Evolutionary conservation across 2,888 invertebrate species (phyloP).

Genomic region (Bedellia somnulentella): DNA sequence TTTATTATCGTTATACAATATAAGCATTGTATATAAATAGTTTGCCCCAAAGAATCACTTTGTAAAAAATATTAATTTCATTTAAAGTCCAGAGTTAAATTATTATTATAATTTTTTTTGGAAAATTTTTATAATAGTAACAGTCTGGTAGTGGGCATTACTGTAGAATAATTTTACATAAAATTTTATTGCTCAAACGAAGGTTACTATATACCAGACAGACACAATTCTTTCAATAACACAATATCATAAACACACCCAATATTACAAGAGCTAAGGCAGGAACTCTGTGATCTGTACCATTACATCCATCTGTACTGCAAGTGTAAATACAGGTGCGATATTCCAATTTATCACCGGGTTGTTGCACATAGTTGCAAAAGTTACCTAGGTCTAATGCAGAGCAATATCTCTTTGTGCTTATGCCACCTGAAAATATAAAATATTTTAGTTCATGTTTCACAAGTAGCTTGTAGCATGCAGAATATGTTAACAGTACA

Average conservation of each 20-base stretch:
- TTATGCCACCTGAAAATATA: slow-evolving; percentile 72
- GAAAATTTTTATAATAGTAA: too few species aligned
- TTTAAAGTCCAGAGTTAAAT: too few species aligned
- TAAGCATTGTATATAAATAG: too few species aligned
- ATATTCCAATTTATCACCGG: slow-evolving; percentile 82
- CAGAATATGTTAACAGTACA: too few species aligned
- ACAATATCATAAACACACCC: slow-evolving; percentile 13
- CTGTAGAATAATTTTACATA: too few species aligned
- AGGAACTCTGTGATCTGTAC: slow-evolving; percentile 30
- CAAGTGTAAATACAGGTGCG: slow-evolving; percentile 89
- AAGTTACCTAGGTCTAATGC: slow-evolving; percentile 85
- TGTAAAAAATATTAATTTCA: too few species aligned
- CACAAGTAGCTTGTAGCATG: too few species aligned
- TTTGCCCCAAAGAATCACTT: too few species aligned
- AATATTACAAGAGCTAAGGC: slow-evolving; percentile 14
- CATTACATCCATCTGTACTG: slow-evolving; percentile 79
- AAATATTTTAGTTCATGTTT: background rate
- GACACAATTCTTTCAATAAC: slow-evolving; percentile 13
- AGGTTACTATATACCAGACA: slow-evolving; percentile 4
- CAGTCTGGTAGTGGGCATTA: too few species aligned
- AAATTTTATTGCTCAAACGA: slow-evolving; percentile 1
- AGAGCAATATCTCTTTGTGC: slow-evolving; percentile 86
- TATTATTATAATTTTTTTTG: too few species aligned
- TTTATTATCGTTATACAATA: too few species aligned
- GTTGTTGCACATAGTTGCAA: slow-evolving; percentile 83